phyloP scores from a whole-genome alignment of 1,140 invertebrate genomes.

The Antheraea mylitta region DNA sequence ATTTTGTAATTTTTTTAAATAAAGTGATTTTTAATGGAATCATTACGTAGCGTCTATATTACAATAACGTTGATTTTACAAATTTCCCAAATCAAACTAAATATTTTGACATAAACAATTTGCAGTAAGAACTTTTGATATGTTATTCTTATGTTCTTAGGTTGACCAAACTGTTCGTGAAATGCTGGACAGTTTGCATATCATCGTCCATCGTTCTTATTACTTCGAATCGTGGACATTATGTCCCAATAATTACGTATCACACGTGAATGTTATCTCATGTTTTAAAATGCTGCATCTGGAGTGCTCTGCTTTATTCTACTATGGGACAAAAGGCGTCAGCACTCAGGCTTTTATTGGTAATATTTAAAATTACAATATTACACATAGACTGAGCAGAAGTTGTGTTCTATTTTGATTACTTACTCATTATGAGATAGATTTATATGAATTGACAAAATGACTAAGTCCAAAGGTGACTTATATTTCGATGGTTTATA shows the following conservation, averaged over 20 bases:
- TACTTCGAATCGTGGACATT: conserved; percentile 52
- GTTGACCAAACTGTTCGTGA: conserved; percentile 51
- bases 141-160: conserved; percentile 38
- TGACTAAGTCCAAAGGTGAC: too few relatives aligned
- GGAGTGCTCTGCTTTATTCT: conserved; percentile 53
- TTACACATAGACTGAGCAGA: too few relatives aligned
- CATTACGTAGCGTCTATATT: too few relatives aligned
- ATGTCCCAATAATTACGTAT: conserved; percentile 32
- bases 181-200: conserved; percentile 38
- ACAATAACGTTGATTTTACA: too few relatives aligned
- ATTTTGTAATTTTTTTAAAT: too few relatives aligned
- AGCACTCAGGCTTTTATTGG: conserved; percentile 51
- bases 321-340: conserved; percentile 49
- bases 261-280: conserved; percentile 50
- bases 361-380: conserved; percentile 19
- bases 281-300: conserved; percentile 38
- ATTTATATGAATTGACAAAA: too few relatives aligned
- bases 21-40: too few relatives aligned
- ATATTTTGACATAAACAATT: too few relatives aligned
- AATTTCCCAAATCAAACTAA: too few relatives aligned
- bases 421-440: too few relatives aligned
- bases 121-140: too few relatives aligned
- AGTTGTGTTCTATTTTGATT: background rate
- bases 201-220: conserved; percentile 48
- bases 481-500: too few relatives aligned